Evolutionary conservation across 1,140 invertebrate species (phyloP).

Genomic region (Ectropis grisescens): DNA sequence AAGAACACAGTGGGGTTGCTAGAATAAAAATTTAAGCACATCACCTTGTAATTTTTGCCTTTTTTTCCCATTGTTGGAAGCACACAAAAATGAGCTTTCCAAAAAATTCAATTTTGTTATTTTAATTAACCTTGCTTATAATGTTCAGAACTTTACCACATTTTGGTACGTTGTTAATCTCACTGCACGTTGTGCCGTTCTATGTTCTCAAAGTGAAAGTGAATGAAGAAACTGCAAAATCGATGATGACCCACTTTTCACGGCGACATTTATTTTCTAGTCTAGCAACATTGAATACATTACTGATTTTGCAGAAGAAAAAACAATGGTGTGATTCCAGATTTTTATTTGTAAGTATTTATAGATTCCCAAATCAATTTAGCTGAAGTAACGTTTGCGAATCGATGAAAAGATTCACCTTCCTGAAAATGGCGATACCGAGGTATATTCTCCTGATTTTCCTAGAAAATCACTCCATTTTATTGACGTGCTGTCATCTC

Average conservation of each 20-base stretch:
- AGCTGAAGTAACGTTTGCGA: conserved; percentile 43
- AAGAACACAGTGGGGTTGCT: too few species aligned
- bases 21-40: too few species aligned
- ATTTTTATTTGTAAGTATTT: conserved; percentile 71
- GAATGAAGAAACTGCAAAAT: conserved; percentile 17
- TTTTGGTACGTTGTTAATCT: too few species aligned
- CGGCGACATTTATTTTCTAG: conserved; percentile 20
- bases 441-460: conserved; percentile 31
- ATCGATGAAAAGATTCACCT: conserved; percentile 34
- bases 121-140: too few species aligned
- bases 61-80: too few species aligned
- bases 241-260: conserved; percentile 43
- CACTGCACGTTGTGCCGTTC: too few species aligned
- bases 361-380: conserved; percentile 63
- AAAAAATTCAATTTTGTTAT: too few species aligned
- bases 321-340: conserved; percentile 71
- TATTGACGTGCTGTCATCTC: conserved; percentile 60
- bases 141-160: too few species aligned
- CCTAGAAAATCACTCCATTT: conserved; percentile 37
- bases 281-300: conserved; percentile 49
- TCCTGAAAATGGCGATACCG: conserved; percentile 29
- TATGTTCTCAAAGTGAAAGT: conserved; percentile 21
- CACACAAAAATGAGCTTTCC: too few species aligned
- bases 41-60: too few species aligned
- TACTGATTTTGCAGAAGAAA: conserved; percentile 68